Evolutionary conservation across 2,113 vertebrate species (phyloP), one percentile per base, ranked within the genome.

Genomic region (Leptobrachium leishanense): DNA sequence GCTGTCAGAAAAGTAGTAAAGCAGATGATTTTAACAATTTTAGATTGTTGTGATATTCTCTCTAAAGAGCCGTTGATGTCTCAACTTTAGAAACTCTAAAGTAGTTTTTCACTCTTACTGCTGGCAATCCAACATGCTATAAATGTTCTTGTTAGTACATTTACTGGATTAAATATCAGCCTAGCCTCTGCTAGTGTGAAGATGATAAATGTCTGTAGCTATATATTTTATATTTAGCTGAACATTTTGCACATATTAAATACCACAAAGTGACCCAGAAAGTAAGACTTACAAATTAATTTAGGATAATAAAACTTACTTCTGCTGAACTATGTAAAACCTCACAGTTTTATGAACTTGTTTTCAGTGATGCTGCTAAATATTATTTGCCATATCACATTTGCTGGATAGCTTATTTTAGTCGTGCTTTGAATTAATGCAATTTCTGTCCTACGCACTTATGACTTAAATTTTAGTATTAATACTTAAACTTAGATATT

Each of bases 21-120:
- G 65, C 54, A 68, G 71, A 63, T 62, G 72, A 81, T 74, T 81
- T 74, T 81, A 74, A 68, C 78, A 68, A 68, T 74, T 81, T 81
- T 74, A 74, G 65, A 81, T 81, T 74, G 72, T 68, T 68, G 71
- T 59, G 71, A 74, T 68, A 68, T 74, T 68, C 71, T 68, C 42
- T 68, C 63, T 43, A 57, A 81, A 81, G 50, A 46, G 43, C 20
- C 31, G 42, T 68, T 74, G 78, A 74, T 74, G 77, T 80, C 71
- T 81, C 57, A 74, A 81, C 65, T 59, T 68, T 31, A 59, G n/a
- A 74, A 68, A 74, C 20, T 68, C 77, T 20, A 53, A 12, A 53
- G 65, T 43, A 68, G 71, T 74, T 81, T 81, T 66, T 81, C 54
- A 74, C 63, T 68, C 72, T 67, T 74, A 62, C 43, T 59, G 78